Evolutionary conservation across 2,113 vertebrate species (phyloP).

Genomic region (Anolis carolinensis): DNA sequence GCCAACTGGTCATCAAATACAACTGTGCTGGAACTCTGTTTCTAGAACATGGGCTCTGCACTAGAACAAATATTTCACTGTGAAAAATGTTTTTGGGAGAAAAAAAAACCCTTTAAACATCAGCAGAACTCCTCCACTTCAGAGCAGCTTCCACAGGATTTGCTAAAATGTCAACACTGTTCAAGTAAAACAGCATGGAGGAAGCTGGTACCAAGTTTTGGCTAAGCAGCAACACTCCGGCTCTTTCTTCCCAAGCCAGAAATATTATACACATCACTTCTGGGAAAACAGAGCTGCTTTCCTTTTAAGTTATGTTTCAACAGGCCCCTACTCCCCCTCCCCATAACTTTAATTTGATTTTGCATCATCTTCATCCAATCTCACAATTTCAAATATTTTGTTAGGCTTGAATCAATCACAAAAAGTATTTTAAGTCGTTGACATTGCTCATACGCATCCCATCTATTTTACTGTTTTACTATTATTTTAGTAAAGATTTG

Average conservation of each 20-base stretch:
- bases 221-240: slow-evolving; percentile 74
- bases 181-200: slow-evolving; percentile 81
- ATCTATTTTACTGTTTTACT: slow-evolving; percentile 52
- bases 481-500: slow-evolving; percentile 19
- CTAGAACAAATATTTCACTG: slow-evolving; percentile 74
- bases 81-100: slow-evolving; percentile 63
- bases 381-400: slow-evolving; percentile 79
- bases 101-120: slow-evolving; percentile 42
- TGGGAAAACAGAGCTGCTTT: slow-evolving; percentile 82
- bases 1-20: slow-evolving; percentile 67
- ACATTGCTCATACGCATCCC: slow-evolving; percentile 67
- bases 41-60: slow-evolving; percentile 60
- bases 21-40: slow-evolving; percentile 54
- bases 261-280: slow-evolving; percentile 81
- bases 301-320: slow-evolving; percentile 82
- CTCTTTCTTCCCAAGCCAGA: slow-evolving; percentile 82
- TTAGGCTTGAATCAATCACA: slow-evolving; percentile 63
- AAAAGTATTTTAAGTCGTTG: slow-evolving; percentile 66
- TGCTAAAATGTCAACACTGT: slow-evolving; percentile 84
- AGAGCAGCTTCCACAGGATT: slow-evolving; percentile 79
- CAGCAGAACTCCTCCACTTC: slow-evolving; percentile 72
- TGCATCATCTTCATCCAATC: slow-evolving; percentile 76
- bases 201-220: slow-evolving; percentile 80
- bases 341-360: slow-evolving; percentile 82
- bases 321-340: slow-evolving; percentile 60